Conservation (phyloP, 2,113 vertebrate species). For the Burhinus bistriatus region DNA sequence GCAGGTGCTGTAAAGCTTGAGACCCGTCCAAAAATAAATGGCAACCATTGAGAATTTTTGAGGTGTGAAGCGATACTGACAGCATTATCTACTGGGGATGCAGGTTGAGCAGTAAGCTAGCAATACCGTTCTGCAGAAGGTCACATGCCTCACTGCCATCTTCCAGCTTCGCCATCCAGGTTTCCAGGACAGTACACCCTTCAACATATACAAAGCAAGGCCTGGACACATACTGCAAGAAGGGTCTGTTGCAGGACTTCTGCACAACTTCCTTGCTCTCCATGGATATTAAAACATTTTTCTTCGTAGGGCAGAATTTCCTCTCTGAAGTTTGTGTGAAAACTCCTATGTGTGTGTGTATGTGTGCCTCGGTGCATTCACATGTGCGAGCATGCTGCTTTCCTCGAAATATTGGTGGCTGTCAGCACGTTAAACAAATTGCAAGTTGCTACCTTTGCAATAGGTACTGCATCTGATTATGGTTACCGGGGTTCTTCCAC, state of each 20-base stretch:
- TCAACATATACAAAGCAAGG: background rate
- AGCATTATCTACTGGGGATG: background rate
- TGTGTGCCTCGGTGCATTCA: no score
- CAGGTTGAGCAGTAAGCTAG: background rate
- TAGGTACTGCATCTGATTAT: background rate
- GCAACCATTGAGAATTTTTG: background rate
- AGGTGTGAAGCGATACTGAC: accelerated
- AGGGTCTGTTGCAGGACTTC: background rate
- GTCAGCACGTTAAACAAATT: background rate
- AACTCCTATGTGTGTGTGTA: background rate
- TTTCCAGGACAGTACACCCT: background rate
- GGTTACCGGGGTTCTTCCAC: background rate
- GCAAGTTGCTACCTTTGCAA: background rate
- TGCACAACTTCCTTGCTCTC: background rate
- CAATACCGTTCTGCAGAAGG: background rate
- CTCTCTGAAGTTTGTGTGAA: background rate
- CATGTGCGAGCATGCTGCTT: background rate
- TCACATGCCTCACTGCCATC: background rate
- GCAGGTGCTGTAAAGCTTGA: background rate
- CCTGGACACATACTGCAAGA: background rate
- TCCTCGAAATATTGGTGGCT: background rate
- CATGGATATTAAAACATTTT: background rate
- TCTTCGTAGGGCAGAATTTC: background rate
- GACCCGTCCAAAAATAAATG: background rate
- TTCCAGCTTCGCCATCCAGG: background rate